A percentile compares a stretch with the other conserved stretches of the same genome.
Evolutionary conservation across 1,140 invertebrate genomes (phyloP).

Genomic region (Pseudachorutes palmiensis): DNA sequence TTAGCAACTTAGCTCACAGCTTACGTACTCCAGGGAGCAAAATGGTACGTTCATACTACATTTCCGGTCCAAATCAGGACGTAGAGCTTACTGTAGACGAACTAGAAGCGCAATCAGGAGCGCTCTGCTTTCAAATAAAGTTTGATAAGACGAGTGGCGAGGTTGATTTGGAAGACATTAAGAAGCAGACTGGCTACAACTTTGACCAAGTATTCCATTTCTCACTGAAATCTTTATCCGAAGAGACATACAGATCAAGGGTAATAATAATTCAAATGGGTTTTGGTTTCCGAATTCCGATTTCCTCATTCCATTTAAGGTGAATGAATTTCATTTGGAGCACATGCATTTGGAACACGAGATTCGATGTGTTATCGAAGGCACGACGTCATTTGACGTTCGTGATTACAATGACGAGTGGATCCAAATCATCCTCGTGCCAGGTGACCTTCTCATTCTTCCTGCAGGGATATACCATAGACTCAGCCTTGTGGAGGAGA

Average conservation of each 20-base stretch:
- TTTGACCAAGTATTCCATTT: not conserved
- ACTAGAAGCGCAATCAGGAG: not conserved
- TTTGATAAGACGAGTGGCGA: not conserved
- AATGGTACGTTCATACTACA: not conserved
- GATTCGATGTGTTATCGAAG: constrained; percentile 76
- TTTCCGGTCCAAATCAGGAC: not conserved
- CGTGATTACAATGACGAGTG: constrained; percentile 80
- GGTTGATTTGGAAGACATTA: not conserved
- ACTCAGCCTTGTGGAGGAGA: constrained; percentile 78
- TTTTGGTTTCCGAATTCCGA: too few species aligned
- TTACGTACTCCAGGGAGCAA: too few species aligned
- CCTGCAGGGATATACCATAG: constrained; percentile 96
- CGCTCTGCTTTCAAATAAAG: not conserved
- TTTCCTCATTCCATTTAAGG: constrained; percentile 42
- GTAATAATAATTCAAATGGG: too few species aligned
- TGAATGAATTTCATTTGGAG: constrained; percentile 76
- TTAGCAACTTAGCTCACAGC: too few species aligned
- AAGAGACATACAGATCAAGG: not conserved
- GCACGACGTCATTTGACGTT: constrained; percentile 86
- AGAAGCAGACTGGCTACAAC: not conserved
- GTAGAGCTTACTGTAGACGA: not conserved
- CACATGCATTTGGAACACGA: constrained; percentile 97
- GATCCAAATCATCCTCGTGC: constrained; percentile 77
- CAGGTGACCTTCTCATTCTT: constrained; percentile 79
- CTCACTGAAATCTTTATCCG: not conserved